Conservation (phyloP, 2,797 vertebrate species). For the Brachyalestes nurse region DNA sequence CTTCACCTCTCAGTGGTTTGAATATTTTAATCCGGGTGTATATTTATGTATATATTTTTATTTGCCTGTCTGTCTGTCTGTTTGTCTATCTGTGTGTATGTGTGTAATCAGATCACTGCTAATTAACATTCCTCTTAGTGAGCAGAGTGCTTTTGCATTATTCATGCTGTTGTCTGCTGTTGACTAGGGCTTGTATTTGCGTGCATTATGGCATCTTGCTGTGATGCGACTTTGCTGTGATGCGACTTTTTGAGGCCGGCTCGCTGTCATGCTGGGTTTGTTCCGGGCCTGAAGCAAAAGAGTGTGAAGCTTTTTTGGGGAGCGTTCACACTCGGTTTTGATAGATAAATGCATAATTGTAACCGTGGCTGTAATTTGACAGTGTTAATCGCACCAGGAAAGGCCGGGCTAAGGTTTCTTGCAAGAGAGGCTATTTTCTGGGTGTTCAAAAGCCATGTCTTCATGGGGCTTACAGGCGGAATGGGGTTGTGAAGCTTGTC, state of each 20-base stretch:
- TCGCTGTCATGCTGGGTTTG: slow-evolving; percentile 42
- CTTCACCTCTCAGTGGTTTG: no score
- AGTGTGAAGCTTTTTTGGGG: slow-evolving; percentile 11
- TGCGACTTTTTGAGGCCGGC: slow-evolving; percentile 37
- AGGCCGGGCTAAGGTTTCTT: slow-evolving; percentile 55
- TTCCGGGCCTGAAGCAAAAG: slow-evolving; percentile 24
- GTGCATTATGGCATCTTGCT: slow-evolving; percentile 39
- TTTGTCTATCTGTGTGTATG: neutral
- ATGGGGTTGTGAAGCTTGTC: slow-evolving; percentile 33
- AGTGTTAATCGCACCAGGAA: slow-evolving; percentile 66
- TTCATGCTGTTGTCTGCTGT: slow-evolving; percentile 46
- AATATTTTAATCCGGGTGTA: no score
- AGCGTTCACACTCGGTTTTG: slow-evolving; percentile 58
- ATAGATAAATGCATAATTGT: slow-evolving; percentile 65
- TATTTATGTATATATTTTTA: no score
- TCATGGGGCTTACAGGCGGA: neutral
- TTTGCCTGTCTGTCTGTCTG: no score
- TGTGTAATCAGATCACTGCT: slow-evolving; percentile 35
- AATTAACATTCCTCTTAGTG: slow-evolving; percentile 46
- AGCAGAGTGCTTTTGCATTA: slow-evolving; percentile 43
- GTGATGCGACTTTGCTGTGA: slow-evolving; percentile 41
- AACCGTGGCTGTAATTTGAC: slow-evolving; percentile 71
- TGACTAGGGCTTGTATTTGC: slow-evolving; percentile 47
- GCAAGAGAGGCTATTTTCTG: slow-evolving; percentile 36
- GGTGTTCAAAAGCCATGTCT: slow-evolving; percentile 38